Conservation (phyloP, 2,797 vertebrate species). For the Amblyraja radiata region DNA sequence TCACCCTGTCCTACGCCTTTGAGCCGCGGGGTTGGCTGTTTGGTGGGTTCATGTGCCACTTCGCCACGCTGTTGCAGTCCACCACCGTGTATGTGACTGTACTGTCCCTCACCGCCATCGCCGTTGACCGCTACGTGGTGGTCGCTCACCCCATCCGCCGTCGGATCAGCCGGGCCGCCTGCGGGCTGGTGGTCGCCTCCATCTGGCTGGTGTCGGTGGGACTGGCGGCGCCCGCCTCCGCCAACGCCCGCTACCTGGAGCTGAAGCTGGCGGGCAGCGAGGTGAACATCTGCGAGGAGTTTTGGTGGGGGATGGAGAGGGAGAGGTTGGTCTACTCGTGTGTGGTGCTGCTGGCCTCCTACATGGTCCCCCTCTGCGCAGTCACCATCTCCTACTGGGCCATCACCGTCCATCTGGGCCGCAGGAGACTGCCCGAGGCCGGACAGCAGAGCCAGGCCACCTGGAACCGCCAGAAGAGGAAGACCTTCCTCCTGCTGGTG, state of each 20-base stretch:
- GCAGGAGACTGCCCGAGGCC: conserved; percentile 57
- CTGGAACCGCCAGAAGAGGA: conserved; percentile 60
- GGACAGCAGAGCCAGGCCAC: conserved; percentile 51
- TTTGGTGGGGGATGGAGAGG: conserved; percentile 58
- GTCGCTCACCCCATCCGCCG: conserved; percentile 63
- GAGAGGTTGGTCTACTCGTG: conserved; percentile 62
- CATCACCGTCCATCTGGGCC: conserved; percentile 59
- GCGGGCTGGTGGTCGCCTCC: conserved; percentile 53
- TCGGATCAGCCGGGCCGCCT: conserved; percentile 60
- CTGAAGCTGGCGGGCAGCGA: conserved; percentile 58
- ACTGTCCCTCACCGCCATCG: conserved; percentile 69
- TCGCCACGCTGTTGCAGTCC: conserved; percentile 63
- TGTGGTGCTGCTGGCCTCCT: conserved; percentile 56
- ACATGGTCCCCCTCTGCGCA: conserved; percentile 65
- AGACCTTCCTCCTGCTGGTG: conserved; percentile 62
- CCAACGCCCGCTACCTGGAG: conserved; percentile 61
- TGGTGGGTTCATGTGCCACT: conserved; percentile 61
- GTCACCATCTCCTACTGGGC: conserved; percentile 66
- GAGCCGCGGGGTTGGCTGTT: conserved; percentile 65
- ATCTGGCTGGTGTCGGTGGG: conserved; percentile 63
- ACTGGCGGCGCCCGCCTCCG: conserved; percentile 60
- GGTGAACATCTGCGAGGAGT: conserved; percentile 67
- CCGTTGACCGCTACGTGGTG: conserved; percentile 68
- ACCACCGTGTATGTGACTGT: conserved; percentile 67
- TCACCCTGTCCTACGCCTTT: conserved; percentile 67